Base-by-base conservation (phyloP, 2,113 vertebrate genomes). In the Hippocampus comes region DNA sequence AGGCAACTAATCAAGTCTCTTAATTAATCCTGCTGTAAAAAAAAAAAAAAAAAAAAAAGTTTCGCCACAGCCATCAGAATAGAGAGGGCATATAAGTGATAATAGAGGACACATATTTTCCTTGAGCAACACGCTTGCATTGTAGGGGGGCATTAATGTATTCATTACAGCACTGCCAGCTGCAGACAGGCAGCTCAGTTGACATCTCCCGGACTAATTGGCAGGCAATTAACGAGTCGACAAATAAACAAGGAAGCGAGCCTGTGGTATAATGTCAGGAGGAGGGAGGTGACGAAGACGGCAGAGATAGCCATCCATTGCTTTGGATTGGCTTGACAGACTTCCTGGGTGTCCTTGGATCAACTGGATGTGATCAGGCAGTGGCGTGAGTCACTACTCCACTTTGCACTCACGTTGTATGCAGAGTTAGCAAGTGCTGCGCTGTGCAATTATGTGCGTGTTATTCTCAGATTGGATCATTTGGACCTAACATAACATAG, bases 211-310 rank as follows among this genome's bases (percentile, higher is more conserved):
- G 53, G 83, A 85, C 89, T 92, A 92, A 92, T 91, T 90, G 90
- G 88, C 91, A 91, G 82, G 86, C 90, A 90, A 92, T 93, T 93
- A 93, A 90, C 82, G 53, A 89, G 88, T 87, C 77, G 72, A 87
- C 85, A 82, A 84, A 89, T 88, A 85, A 87, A 88, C 84, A 86
- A 73, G 73, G 83, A 86, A 86, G 84, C 70, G 68, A 75, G 77
- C 81, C 76, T 72, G 46, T 70, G 82, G 87, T 74, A 77, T 76
- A 82, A 85, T 74, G 81, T 76, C 72, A 53, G 63, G 74, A 23
- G 64, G 57, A 77, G 71, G 64, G 68, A 64, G 72, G 76, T 71
- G 74, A 74, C 30, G 75, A 81, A 73, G 80, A 83, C 61, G 56
- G 77, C 72, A 69, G 64, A 61, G 79, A 78, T 1, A 53, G 79